A percentile compares a stretch with the other conserved stretches of the same genome.
phyloP scores from a whole-genome alignment of 2,888 invertebrate genomes.

The Apodemia duryi region DNA sequence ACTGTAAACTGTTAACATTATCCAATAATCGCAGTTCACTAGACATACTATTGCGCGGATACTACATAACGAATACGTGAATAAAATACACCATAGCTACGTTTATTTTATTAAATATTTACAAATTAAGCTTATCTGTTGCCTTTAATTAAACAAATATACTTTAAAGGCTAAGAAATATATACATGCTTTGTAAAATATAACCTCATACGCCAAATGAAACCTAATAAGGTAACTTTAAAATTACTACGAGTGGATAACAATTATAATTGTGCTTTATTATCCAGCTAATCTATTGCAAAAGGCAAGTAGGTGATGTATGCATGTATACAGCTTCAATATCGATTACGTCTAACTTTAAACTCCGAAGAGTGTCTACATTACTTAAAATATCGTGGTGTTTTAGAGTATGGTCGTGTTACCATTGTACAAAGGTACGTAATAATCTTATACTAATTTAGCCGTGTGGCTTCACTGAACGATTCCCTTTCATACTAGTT shows the following conservation, averaged over 20 bases:
- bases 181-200: conserved; percentile 27
- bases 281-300: conserved; percentile 47
- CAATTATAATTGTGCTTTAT: conserved; percentile 38
- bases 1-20: conserved; percentile 51
- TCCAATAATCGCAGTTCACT: conserved; percentile 42
- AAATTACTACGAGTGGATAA: conserved; percentile 35
- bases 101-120: conserved; percentile 35
- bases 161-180: conserved; percentile 24
- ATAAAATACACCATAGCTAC: conserved; percentile 23
- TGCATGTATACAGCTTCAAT: conserved; percentile 44
- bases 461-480: conserved; percentile 29
- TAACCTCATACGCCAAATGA: conserved; percentile 38
- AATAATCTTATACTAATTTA: conserved; percentile 8
- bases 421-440: conserved; percentile 7
- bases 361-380: conserved; percentile 28
- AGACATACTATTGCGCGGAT: conserved; percentile 30
- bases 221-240: conserved; percentile 65
- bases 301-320: conserved; percentile 74
- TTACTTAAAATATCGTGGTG: conserved; percentile 59
- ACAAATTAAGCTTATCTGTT: conserved; percentile 37
- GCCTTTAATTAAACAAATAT: conserved; percentile 30
- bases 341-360: conserved; percentile 32
- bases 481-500: conserved; percentile 38
- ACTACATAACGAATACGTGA: conserved; percentile 21
- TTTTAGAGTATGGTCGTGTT: conserved; percentile 40